Evolutionary conservation across 2,888 invertebrate species (phyloP).

Genomic region (Flabesymbios commensalis): DNA sequence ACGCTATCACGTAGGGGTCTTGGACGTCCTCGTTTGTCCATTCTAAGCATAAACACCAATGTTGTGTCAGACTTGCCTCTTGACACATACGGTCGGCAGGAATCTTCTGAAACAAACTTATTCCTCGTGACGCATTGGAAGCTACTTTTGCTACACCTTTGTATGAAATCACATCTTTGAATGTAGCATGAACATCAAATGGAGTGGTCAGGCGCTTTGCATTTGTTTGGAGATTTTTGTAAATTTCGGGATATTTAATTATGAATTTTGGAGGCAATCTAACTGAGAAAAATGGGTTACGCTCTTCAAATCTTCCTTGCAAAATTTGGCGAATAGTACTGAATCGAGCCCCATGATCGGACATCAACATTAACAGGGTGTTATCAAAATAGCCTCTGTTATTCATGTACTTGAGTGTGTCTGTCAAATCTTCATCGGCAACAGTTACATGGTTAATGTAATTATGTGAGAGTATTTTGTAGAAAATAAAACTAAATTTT

Average conservation of each 20-base stretch:
- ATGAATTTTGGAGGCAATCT: constrained; percentile 75
- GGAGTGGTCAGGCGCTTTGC: constrained; percentile 77
- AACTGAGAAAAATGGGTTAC: constrained; percentile 84
- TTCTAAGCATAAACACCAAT: constrained; percentile 91
- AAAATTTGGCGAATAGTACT: constrained; percentile 79
- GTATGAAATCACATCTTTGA: constrained; percentile 74
- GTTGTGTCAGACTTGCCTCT: constrained; percentile 88
- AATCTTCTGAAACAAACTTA: constrained; percentile 53
- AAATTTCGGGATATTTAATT: constrained; percentile 67
- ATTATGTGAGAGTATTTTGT: constrained; percentile 86
- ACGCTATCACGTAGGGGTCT: constrained; percentile 44
- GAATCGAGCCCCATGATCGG: constrained; percentile 86
- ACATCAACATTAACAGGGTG: constrained; percentile 85
- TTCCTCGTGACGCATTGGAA: constrained; percentile 34
- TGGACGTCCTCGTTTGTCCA: constrained; percentile 72
- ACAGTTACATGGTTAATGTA: constrained; percentile 78
- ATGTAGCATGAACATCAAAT: constrained; percentile 84
- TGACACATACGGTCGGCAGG: constrained; percentile 78
- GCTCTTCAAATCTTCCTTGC: constrained; percentile 90
- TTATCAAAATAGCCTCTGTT: constrained; percentile 72
- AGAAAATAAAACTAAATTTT: constrained; percentile 85
- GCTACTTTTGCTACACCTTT: constrained; percentile 64
- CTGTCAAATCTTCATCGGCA: constrained; percentile 74
- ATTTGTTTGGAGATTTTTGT: constrained; percentile 69
- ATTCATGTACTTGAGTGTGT: constrained; percentile 67